Evolutionary conservation across 2,113 vertebrate genomes (phyloP), one percentile per base, ranked within the genome.

Genomic region (Notothenia rossii): DNA sequence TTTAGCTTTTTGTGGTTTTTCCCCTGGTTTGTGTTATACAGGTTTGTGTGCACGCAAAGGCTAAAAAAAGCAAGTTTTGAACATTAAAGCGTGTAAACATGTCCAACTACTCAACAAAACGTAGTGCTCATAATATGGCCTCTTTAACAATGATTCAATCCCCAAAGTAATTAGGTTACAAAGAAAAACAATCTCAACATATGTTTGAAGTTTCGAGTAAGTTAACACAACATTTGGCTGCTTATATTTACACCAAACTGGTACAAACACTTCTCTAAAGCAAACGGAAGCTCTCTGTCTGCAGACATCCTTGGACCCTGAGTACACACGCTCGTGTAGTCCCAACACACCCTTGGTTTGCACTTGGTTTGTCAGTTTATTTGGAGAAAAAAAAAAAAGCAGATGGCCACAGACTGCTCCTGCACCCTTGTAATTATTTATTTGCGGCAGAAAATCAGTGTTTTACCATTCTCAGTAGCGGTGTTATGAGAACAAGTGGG

Each of bases 371-470:
- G 46, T 81, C 74, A 33, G 46, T 53, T 49, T 85, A 65, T 81
- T 79, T 88, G 71, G 75, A 85, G 45, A 60, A 82, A 22, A 45
- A 49, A 49, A 46, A 51, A 77, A 72, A 85, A 75, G 68, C 86
- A 91, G 84, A 87, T 75, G 75, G 81, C n/a, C 40, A 14, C 40
- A 73, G 67, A 60, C 8, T 83, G 75, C 45, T 84, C 49, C 33
- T 60, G 60, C 54, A 70, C 15, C 13, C 17, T 45, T 63, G 55
- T 72, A 60, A 75, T 48, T 81, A 46, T 55, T 53, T 81, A 46
- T 55, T 46, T n/a, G 15, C 59, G 40, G 20, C 49, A 43, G 45
- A 65, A 55, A 49, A 59, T 17, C 25, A 14, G 43, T 60, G 58
- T 67, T 72, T 12, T 40, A 40, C 36, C 69, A 7, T 64, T 74